phyloP scores from a whole-genome alignment of 2,888 invertebrate species.

The Meiosimyza decipiens region DNA sequence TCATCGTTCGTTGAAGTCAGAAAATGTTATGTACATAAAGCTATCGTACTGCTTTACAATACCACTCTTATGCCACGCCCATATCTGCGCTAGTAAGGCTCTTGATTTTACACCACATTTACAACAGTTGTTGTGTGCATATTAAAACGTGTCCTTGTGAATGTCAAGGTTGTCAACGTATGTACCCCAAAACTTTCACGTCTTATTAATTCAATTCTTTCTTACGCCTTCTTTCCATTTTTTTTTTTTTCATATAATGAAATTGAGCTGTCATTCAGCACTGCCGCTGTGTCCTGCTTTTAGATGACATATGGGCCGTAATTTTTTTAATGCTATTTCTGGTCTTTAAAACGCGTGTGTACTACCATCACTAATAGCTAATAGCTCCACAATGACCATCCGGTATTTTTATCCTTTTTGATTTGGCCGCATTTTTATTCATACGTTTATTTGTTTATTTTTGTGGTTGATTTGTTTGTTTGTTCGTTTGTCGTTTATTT shows the following conservation, averaged over 20 bases:
- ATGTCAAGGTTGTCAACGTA: slow-evolving; percentile 14
- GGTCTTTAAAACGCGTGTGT: slow-evolving; percentile 5
- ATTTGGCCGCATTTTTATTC: slow-evolving; percentile 26
- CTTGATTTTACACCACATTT: too few species aligned
- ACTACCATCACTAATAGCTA: slow-evolving; percentile 52
- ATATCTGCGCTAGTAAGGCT: too few species aligned
- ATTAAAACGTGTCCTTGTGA: slow-evolving; percentile 7
- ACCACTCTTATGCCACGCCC: too few species aligned
- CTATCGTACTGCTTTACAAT: too few species aligned
- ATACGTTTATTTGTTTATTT: slow-evolving; percentile 21
- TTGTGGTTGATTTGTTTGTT: slow-evolving; percentile 33
- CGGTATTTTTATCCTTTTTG: slow-evolving; percentile 40
- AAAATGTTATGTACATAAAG: too few species aligned
- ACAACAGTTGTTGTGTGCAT: too few species aligned
- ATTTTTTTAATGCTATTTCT: not conserved
- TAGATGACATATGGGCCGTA: slow-evolving; percentile 19
- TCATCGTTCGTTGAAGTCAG: too few species aligned
- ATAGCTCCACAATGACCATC: slow-evolving; percentile 57
- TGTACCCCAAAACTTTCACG: not conserved
- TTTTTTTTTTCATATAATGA: too few species aligned
- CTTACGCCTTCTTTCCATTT: not conserved
- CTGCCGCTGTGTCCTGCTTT: not conserved
- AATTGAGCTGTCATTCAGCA: too few species aligned
- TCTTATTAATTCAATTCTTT: slow-evolving; percentile 10
- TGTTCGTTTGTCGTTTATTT: slow-evolving; percentile 34